Evolutionary conservation across 2,113 vertebrate species (phyloP).

Genomic region (Ancistrus triradiatus): DNA sequence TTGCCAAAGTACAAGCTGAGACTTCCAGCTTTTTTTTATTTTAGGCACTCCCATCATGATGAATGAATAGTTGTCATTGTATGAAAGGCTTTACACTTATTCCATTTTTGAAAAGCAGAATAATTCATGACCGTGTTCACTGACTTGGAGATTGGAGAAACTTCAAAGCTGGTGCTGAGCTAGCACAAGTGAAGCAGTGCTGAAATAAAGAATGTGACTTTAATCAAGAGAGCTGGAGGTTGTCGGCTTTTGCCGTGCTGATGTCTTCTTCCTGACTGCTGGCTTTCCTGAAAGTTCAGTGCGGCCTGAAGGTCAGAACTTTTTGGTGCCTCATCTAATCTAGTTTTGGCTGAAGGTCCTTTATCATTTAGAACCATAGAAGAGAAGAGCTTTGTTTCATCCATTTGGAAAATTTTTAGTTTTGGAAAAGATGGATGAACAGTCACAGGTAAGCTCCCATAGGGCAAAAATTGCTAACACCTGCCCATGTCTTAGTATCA

Average conservation of each 20-base stretch:
- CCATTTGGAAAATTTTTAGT: no score
- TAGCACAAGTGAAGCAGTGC: no score
- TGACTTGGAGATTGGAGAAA: constrained; percentile 33
- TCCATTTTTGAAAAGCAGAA: constrained; percentile 44
- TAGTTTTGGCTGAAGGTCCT: no score
- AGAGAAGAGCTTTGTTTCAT: no score
- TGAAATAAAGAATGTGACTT: constrained; percentile 17
- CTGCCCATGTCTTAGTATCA: no score
- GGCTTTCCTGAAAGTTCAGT: neutral
- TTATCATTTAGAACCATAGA: no score
- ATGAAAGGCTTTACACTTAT: constrained; percentile 29
- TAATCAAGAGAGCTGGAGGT: constrained; percentile 19
- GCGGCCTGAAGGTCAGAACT: neutral
- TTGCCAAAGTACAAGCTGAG: neutral
- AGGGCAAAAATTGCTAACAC: no score
- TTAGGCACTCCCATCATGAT: constrained; percentile 1
- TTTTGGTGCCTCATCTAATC: no score
- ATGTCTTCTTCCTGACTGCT: neutral
- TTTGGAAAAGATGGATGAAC: no score
- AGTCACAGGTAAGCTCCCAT: no score
- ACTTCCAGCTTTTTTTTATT: constrained; percentile 1
- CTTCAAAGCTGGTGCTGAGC: constrained; percentile 38
- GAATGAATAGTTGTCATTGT: constrained; percentile 32
- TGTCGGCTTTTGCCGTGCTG: neutral
- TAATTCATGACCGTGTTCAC: constrained; percentile 46